Evolutionary conservation across 2,797 vertebrate species (phyloP), one percentile per base, ranked within the genome.

Genomic region (Psittacula derbiana): DNA sequence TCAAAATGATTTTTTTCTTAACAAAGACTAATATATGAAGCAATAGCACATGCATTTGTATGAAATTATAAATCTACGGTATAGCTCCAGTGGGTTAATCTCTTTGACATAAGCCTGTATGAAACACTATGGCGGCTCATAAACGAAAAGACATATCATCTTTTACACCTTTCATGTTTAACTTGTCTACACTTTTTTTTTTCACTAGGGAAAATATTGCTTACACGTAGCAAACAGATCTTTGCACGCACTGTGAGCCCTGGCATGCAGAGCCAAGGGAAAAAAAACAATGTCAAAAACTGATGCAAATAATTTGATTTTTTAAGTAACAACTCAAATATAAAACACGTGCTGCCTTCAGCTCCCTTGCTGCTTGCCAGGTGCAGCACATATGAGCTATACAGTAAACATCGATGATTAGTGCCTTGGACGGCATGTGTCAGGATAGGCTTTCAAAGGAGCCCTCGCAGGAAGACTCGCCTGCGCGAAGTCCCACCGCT

Each of bases 1-100:
- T 98, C 98, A 98, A 97, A 97, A 96, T 96, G 92, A 96, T 97
- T 97, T 97, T 97, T 97, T 97, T 97, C 97, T 97, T 96, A 96
- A 95, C 96, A 96, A 97, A 97, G 95, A 96, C 81, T 96, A 97
- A 96, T 95, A 95, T 49, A 95, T 41, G 82, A 98, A 96, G 96
- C 93, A 97, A 97, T 93, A 96, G 67, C 82, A 91, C 82, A 92
- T 92, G 92, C 95, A 92, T 96, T 97, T 95, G 94, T 93, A 92
- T 82, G 88, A 83, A 89, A 93, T 97, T 95, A 95, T 72, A 93
- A 96, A 84, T 60, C 84, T 16, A 93, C 50, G 52, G 9, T 90
- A 87, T 82, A 94, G 89, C 92, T 96, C 92, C 92, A 95, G 78
- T 41, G 71, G 82, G 80, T 94, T 97, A 96, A 88, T 91, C 90